Evolutionary conservation across 2,797 vertebrate species (phyloP), one percentile per base, ranked within the genome.

Genomic region (Coccyzus lansbergi): DNA sequence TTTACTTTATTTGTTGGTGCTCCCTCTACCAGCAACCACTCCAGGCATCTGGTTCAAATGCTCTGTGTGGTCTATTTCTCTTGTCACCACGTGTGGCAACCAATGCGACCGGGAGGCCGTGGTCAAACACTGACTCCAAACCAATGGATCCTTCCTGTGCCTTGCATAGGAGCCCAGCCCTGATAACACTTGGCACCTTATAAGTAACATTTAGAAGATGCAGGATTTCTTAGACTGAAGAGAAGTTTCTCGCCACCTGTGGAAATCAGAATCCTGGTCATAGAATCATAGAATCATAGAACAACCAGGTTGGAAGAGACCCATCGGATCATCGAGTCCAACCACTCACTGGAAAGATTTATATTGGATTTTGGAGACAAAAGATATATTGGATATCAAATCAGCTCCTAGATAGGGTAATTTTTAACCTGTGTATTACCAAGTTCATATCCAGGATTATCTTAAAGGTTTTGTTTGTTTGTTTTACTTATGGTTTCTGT

Each of bases 91-190:
- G 0, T 53, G 31, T 52, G 31, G 49, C 11, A 44, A 6, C 22
- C 0, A 2, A 3, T 18, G 34, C 18, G 4, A 16, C 4, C 36
- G 40, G 18, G 49, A 70, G 52, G 21, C 26, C 15, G 22, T 22
- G 24, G n/a, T 63, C n/a, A 68, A 86, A 76, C 28, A 9, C 14
- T 19, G 12, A 29, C 13, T 60, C 64, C 68, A 22, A 67, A 80
- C 51, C 4, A 3, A 7, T 48, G 48, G 13, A 29, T 3, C 4
- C 9, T 72, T 69, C 51, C 31, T 52, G 10, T 51, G 17, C 44
- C 0, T 0, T 20, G 56, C 0, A 0, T 24, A 44, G 56, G 26
- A 14, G 9, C 38, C 31, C 18, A 38, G 44, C 40, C 34, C 11
- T 4, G 0, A 9, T n/a, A 53, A 75, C 24, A 28, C 12, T 33